Evolutionary conservation across 1,140 invertebrate species (phyloP).

Genomic region (Maconellicoccus hirsutus): DNA sequence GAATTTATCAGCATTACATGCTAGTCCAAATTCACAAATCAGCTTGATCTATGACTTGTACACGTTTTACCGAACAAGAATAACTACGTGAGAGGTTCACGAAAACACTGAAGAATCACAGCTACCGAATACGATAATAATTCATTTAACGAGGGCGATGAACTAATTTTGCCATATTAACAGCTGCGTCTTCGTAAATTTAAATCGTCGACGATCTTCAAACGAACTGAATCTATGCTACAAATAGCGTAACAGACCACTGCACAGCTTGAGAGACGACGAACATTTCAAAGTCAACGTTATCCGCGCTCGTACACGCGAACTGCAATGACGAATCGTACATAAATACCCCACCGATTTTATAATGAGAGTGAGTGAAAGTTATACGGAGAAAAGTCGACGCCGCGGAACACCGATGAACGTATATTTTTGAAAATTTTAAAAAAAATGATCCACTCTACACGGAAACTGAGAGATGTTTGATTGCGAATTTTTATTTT

Average conservation of each 20-base stretch:
- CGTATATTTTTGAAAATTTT: not conserved
- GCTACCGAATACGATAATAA: not conserved
- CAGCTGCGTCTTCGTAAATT: not conserved
- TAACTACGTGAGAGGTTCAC: not conserved
- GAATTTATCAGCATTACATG: not conserved
- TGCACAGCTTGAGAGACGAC: not conserved
- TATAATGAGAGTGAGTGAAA: not conserved
- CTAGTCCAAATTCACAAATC: not conserved
- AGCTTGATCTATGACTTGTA: not conserved
- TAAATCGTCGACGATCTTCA: not conserved
- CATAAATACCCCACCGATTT: not conserved
- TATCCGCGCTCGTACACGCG: not conserved
- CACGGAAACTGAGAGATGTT: not conserved
- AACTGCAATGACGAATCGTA: conserved; percentile 3
- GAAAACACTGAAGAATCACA: not conserved
- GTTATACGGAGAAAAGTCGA: not conserved
- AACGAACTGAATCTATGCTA: not conserved
- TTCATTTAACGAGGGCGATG: conserved; percentile 7
- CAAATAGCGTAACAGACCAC: not conserved
- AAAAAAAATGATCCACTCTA: not conserved
- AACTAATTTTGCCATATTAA: not conserved
- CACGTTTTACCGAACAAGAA: not conserved
- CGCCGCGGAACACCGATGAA: not conserved
- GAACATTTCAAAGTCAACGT: not conserved
- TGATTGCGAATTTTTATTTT: not conserved